Evolutionary conservation across 2,113 vertebrate species (phyloP).

Genomic region (Carassius gibelio): DNA sequence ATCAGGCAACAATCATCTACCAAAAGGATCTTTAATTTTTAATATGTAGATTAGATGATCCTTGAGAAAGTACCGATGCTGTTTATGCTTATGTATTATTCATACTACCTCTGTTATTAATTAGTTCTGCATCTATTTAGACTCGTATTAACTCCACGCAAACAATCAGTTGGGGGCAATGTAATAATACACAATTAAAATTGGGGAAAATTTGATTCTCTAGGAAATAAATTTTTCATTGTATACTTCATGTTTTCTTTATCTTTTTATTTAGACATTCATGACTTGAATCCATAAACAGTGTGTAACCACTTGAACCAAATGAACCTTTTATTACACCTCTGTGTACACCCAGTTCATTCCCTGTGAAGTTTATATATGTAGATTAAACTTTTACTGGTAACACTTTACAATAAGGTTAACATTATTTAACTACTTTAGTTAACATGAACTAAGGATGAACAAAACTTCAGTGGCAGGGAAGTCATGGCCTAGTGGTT

Average conservation of each 20-base stretch:
- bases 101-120: neutral
- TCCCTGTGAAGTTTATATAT: too few species aligned
- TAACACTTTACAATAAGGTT: too few species aligned
- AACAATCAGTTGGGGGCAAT: neutral
- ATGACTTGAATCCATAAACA: neutral
- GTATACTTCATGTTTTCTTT: neutral
- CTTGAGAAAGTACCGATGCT: neutral
- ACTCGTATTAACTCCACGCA: neutral
- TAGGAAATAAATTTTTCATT: neutral
- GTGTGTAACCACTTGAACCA: too few species aligned
- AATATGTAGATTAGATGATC: neutral
- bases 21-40: neutral
- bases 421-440: too few species aligned
- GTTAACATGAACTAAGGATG: too few species aligned
- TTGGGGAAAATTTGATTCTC: neutral
- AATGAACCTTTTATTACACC: too few species aligned
- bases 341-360: too few species aligned
- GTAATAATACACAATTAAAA: neutral
- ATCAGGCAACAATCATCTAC: neutral
- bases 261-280: neutral
- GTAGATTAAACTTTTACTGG: too few species aligned
- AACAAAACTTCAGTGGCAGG: too few species aligned
- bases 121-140: neutral
- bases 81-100: constrained; percentile 4
- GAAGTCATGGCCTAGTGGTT: too few species aligned